Percentiles rank a stretch among this genome's conserved stretches.
These are phyloP conservation scores for Morelia viridis DNA, from an alignment of 2,797 vertebrate genomes.

Conservation along the genomic window DNA sequence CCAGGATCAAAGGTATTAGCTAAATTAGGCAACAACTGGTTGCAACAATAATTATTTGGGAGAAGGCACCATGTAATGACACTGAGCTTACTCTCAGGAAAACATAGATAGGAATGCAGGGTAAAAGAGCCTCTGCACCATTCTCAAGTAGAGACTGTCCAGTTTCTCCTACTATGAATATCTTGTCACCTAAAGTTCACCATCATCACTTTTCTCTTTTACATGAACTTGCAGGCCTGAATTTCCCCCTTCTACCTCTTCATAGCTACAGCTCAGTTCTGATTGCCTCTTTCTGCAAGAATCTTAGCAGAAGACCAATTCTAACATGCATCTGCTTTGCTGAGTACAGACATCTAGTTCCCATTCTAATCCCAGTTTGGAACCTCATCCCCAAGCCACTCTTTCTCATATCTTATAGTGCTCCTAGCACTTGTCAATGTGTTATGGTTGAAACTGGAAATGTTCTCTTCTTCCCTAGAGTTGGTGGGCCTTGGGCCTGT, in stretches of 20 bases:
- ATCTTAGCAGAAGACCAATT: neutral
- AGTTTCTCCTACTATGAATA: neutral
- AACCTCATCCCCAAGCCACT: neutral
- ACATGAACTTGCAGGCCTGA: neutral
- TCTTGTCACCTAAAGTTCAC: neutral
- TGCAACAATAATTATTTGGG: neutral
- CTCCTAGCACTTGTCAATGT: neutral
- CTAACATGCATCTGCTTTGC: neutral
- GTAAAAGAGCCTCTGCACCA: neutral
- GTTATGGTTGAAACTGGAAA: neutral
- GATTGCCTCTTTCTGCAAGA: neutral
- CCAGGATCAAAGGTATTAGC: neutral
- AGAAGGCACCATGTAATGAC: neutral
- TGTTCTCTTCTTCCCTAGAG: neutral
- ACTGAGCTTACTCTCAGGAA: neutral
- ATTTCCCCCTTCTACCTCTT: neutral
- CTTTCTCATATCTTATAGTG: neutral
- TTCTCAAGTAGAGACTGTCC: neutral
- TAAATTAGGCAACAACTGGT: neutral
- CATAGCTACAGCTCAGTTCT: neutral
- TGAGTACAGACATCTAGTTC: neutral
- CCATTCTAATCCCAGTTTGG: neutral
- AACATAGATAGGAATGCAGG: neutral
- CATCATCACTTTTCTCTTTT: neutral
- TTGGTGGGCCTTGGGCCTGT: neutral